Evolutionary conservation across 2,888 invertebrate species (phyloP).

Genomic region (Empis stercorea): DNA sequence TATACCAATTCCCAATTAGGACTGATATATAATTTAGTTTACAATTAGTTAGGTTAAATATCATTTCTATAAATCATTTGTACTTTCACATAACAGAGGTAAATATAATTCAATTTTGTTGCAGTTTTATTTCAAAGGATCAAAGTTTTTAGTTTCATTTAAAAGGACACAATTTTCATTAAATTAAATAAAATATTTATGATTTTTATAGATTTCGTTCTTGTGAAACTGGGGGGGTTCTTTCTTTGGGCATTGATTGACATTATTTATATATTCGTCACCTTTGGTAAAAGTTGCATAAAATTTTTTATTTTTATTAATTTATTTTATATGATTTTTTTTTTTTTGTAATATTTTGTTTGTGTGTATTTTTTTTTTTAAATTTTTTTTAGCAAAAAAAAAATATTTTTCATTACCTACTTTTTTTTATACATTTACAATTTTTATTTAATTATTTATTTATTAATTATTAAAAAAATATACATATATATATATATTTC

Average conservation of each 20-base stretch:
- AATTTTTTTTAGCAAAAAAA: slow-evolving; percentile 2
- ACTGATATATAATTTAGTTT: too few species aligned
- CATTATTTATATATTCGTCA: slow-evolving; percentile 2
- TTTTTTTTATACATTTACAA: too few species aligned
- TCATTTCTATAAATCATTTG: too few species aligned
- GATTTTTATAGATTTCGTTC: background rate
- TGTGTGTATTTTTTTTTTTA: slow-evolving; percentile 9
- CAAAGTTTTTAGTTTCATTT: too few species aligned
- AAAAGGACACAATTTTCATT: too few species aligned
- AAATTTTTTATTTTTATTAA: background rate
- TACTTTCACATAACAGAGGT: too few species aligned
- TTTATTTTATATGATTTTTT: slow-evolving; percentile 5
- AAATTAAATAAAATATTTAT: too few species aligned
- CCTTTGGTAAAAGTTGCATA: slow-evolving; percentile 2
- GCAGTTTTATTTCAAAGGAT: too few species aligned
- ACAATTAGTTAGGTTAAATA: too few species aligned
- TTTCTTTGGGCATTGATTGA: background rate
- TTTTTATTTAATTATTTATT: slow-evolving; percentile 3
- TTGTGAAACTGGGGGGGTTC: slow-evolving; percentile 9
- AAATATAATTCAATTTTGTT: too few species aligned
- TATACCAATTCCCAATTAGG: too few species aligned
- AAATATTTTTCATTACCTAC: slow-evolving; percentile 9
- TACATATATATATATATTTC: background rate
- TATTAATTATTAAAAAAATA: slow-evolving; percentile 6
- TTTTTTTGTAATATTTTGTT: slow-evolving; percentile 9